These are phyloP conservation scores for Epizoanthus stellaris DNA, from an alignment of 92 coral and sea anemone species.

Conservation along the genomic window DNA sequence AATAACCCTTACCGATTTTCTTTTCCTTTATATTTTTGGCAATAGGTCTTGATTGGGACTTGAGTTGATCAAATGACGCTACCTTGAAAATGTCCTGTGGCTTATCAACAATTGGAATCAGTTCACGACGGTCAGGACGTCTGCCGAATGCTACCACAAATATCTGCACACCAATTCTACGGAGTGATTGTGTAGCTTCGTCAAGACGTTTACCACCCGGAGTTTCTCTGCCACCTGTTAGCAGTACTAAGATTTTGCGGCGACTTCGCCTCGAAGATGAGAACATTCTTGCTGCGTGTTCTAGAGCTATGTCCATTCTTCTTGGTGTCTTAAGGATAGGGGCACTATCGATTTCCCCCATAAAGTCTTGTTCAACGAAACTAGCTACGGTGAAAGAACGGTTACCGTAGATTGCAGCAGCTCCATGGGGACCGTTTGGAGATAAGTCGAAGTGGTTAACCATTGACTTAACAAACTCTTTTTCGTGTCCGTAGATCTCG, in stretches of 20 bases:
- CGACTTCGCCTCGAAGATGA: constrained; percentile 35
- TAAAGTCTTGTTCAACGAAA: constrained; percentile 41
- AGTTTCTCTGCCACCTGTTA: constrained; percentile 66
- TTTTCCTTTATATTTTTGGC: constrained; percentile 29
- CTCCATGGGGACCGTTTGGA: constrained; percentile 72
- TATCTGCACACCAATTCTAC: constrained; percentile 67
- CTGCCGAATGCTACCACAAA: constrained; percentile 86
- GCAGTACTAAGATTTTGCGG: constrained; percentile 57
- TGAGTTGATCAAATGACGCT: constrained; percentile 37
- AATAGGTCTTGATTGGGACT: constrained; percentile 3
- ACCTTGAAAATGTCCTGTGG: constrained; percentile 48
- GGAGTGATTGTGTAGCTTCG: constrained; percentile 68
- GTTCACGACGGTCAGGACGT: constrained; percentile 26
- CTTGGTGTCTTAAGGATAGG: constrained; percentile 54
- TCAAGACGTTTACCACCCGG: constrained; percentile 56
- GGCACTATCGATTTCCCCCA: constrained; percentile 36
- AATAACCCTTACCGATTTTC: constrained; percentile 13
- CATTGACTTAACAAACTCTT: constrained; percentile 67
- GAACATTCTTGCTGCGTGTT: constrained; percentile 53
- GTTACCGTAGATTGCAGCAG: constrained; percentile 67
- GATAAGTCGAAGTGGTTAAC: constrained; percentile 53
- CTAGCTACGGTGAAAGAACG: constrained; percentile 39
- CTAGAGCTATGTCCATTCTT: constrained; percentile 70
- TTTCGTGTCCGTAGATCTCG: constrained; percentile 57
- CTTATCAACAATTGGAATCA: constrained; percentile 54